Evolutionary conservation across 1,140 invertebrate species (phyloP).

Genomic region (Notospermus geniculatus): DNA sequence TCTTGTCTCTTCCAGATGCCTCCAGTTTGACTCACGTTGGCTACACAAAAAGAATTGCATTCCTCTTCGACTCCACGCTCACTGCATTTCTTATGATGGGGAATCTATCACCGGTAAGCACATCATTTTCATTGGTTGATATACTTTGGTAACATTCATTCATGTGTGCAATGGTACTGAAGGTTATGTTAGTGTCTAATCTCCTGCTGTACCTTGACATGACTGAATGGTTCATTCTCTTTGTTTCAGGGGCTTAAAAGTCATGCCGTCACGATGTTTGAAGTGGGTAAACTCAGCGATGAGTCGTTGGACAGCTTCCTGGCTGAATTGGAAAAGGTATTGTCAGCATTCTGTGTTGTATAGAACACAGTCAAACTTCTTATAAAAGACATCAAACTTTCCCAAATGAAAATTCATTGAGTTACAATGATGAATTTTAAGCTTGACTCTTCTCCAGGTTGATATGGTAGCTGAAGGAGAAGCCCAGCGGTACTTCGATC

Average conservation of each 20-base stretch:
- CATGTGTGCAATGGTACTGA: not conserved
- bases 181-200: not conserved
- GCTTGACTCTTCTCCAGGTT: constrained; percentile 40
- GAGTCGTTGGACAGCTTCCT: constrained; percentile 90
- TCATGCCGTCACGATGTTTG: constrained; percentile 96
- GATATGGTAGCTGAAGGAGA: constrained; percentile 81
- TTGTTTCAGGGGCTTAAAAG: constrained; percentile 78
- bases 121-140: constrained; percentile 10
- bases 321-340: constrained; percentile 85
- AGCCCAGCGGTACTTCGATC: constrained; percentile 87
- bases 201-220: not conserved
- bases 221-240: constrained; percentile 14
- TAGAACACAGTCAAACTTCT: not conserved
- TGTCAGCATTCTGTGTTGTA: too few relatives aligned
- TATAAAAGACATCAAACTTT: too few relatives aligned
- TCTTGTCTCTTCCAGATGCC: constrained; percentile 2
- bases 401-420: too few relatives aligned
- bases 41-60: constrained; percentile 73
- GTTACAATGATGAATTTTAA: too few relatives aligned
- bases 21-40: constrained; percentile 13
- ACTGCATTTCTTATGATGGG: constrained; percentile 99
- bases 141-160: constrained; percentile 11
- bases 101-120: constrained; percentile 79
- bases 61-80: constrained; percentile 91
- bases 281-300: constrained; percentile 92